Percentiles rank a stretch among this genome's conserved stretches.
Conservation (phyloP, 2,113 vertebrate genomes). For the Albula glossodonta region DNA sequence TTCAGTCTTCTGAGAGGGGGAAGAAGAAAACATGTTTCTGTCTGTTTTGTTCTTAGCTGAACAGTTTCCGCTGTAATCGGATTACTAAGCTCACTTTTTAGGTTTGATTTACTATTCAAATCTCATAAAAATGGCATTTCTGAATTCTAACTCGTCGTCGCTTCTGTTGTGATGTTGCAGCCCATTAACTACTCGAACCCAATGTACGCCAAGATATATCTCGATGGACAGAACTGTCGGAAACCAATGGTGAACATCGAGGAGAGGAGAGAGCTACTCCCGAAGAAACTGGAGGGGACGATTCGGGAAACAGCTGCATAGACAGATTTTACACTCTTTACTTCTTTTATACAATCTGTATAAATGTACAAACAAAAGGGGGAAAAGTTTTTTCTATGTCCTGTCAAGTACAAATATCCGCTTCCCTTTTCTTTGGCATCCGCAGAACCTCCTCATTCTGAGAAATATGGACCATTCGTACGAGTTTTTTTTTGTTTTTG, state of each 20-base stretch:
- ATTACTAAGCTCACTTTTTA: no score
- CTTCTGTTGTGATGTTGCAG: conserved; percentile 57
- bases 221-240: conserved; percentile 81
- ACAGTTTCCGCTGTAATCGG: no score
- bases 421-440: conserved; percentile 69
- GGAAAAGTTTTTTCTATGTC: conserved; percentile 79
- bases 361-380: conserved; percentile 80
- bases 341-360: conserved; percentile 78
- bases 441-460: conserved; percentile 79
- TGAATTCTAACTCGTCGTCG: neutral
- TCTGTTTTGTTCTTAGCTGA: no score
- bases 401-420: conserved; percentile 77
- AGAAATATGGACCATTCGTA: conserved; percentile 83
- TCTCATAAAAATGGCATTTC: neutral
- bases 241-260: conserved; percentile 79
- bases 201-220: conserved; percentile 81
- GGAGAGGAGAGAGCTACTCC: conserved; percentile 85
- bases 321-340: conserved; percentile 65
- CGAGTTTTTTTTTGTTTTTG: conserved; percentile 69
- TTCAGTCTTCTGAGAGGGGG: no score
- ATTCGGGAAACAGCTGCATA: conserved; percentile 86
- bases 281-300: conserved; percentile 87
- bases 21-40: no score
- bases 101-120: no score
- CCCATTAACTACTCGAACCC: conserved; percentile 83